Evolutionary conservation across 2,888 invertebrate genomes (phyloP).

Genomic region (Metellina segmentata): DNA sequence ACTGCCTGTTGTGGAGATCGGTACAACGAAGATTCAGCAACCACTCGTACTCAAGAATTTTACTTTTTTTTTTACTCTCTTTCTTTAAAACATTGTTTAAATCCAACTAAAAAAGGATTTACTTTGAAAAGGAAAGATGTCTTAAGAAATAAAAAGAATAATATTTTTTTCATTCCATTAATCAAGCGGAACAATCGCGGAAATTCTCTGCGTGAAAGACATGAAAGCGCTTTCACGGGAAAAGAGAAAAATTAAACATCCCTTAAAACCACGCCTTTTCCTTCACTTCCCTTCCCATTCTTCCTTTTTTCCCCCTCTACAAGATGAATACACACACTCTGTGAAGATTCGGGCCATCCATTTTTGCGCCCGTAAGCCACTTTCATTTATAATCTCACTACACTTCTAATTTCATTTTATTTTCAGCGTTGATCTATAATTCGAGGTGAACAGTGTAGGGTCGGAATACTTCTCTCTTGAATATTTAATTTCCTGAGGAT

Average conservation of each 20-base stretch:
- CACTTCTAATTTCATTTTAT: neutral
- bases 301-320: too few species aligned
- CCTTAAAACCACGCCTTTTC: neutral
- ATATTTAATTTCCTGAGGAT: neutral
- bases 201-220: neutral
- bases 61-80: too few species aligned
- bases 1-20: too few species aligned
- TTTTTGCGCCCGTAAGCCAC: too few species aligned
- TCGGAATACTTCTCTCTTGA: neutral
- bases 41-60: too few species aligned
- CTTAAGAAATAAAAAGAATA: neutral
- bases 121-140: too few species aligned
- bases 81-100: too few species aligned
- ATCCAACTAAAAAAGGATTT: too few species aligned
- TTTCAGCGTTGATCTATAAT: neutral
- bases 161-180: neutral
- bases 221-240: neutral
- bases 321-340: too few species aligned
- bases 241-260: neutral
- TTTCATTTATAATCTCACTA: neutral
- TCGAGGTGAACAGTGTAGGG: neutral
- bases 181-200: neutral
- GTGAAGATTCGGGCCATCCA: too few species aligned
- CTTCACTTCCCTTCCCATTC: neutral
- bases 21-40: too few species aligned